These are phyloP conservation scores for Eubasilissa splendida DNA, from an alignment of 2,888 invertebrate species.

Conservation along the genomic window DNA sequence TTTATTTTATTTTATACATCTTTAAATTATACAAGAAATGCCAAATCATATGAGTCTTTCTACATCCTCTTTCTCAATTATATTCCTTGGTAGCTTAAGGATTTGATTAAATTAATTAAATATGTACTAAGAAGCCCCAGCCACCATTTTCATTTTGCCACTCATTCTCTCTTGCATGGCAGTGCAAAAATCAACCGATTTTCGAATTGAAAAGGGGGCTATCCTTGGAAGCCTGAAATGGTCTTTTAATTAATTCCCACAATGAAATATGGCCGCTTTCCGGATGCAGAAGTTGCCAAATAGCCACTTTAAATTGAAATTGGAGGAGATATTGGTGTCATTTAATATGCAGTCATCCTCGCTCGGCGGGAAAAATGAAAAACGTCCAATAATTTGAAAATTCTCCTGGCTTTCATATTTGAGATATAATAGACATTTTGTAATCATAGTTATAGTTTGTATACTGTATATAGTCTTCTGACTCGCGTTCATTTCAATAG, in stretches of 20 bases:
- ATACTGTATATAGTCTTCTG: too few species aligned
- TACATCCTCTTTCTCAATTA: too few species aligned
- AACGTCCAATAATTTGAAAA: too few species aligned
- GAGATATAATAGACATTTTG: too few species aligned
- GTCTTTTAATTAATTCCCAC: slow-evolving; percentile 46
- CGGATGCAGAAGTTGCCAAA: slow-evolving; percentile 40
- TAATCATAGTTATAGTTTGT: too few species aligned
- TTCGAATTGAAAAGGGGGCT: neutral
- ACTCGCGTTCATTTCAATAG: too few species aligned
- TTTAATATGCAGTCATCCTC: slow-evolving; percentile 28
- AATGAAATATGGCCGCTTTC: slow-evolving; percentile 39
- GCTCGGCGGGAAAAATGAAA: neutral
- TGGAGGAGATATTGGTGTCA: slow-evolving; percentile 41
- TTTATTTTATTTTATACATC: too few species aligned
- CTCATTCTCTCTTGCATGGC: slow-evolving; percentile 2
- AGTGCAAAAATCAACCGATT: slow-evolving; percentile 32
- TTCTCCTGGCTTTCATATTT: too few species aligned
- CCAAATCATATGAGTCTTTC: too few species aligned
- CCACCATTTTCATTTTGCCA: slow-evolving; percentile 8
- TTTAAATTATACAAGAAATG: too few species aligned
- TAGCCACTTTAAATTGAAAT: slow-evolving; percentile 43
- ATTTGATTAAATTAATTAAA: slow-evolving; percentile 21
- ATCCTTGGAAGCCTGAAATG: slow-evolving; percentile 30
- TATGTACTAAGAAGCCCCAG: slow-evolving; percentile 15
- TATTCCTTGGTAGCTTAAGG: neutral